Base-by-base conservation (phyloP, 2,797 vertebrate genomes). In the Margarornis squamiger region DNA sequence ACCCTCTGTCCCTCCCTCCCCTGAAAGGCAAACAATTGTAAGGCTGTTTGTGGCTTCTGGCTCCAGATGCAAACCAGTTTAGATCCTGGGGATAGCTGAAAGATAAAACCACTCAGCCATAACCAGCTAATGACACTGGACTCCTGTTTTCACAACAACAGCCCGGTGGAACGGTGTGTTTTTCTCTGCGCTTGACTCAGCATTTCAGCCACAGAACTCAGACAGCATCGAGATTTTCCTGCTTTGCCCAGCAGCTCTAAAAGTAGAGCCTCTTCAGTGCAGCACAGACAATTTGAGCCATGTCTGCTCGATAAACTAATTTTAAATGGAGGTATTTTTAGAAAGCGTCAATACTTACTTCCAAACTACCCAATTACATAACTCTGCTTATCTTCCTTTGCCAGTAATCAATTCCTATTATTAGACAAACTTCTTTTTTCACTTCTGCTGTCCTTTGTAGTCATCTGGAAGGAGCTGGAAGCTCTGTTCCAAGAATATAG, bases 301-400 rank as follows among this genome's bases (percentile, higher is more conserved):
- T n/a, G 67, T 87, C 94, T 96, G 94, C 90, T 97, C 93, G 87
- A 95, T 96, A 93, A 94, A 79, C 93, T 95, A 88, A 82, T 79
- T 96, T 92, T 95, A 95, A 93, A 92, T 41, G 0, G 74, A 49
- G 94, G 3, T 90, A 95, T 96, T 94, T 96, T 95, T 94, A 92
- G 95, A 32, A 96, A 86, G 83, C 57, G 83, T 95, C 96, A 70
- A 94, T 94, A 92, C 74, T 88, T 78, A 11, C 0, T 2, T 81
- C 45, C 62, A 68, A 71, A 93, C 90, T 81, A 81, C 86, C 80
- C 95, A 91, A 87, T 95, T 96, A 82, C 38, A 39, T 93, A 96
- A 91, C 71, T 82, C 14, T 74, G 71, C 77, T 94, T 91, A 57
- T 93, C 86, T 92, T 93, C 58, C 65, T 85, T 96, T 2, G 0